These are phyloP conservation scores for Kuschelorhynchus macadamiae DNA, from an alignment of 2,888 invertebrate genomes.

Conservation along the genomic window DNA sequence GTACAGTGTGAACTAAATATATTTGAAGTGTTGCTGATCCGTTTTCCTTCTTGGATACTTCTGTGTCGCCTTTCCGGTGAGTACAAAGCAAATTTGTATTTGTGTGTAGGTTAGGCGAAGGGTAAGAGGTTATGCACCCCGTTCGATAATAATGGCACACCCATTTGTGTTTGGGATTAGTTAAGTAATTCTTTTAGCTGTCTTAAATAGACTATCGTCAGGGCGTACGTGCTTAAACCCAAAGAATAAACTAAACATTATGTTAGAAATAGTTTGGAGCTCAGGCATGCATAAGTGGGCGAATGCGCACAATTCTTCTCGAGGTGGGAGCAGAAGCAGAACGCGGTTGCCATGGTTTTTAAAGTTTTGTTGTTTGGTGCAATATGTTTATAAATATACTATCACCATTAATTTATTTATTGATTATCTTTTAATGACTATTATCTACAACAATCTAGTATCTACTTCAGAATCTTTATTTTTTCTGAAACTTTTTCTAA, in stretches of 20 bases:
- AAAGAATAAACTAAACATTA: constrained; percentile 24
- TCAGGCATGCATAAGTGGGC: constrained; percentile 20
- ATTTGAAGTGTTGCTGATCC: constrained; percentile 58
- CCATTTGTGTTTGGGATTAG: constrained; percentile 51
- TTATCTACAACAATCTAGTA: too few relatives aligned
- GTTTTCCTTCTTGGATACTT: constrained; percentile 54
- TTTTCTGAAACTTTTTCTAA: too few relatives aligned
- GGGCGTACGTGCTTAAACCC: constrained; percentile 5
- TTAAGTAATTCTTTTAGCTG: constrained; percentile 1
- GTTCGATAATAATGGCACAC: constrained; percentile 60
- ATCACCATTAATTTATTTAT: too few relatives aligned
- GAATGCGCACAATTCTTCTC: constrained; percentile 23
- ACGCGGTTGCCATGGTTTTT: constrained; percentile 33
- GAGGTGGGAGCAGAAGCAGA: constrained; percentile 6
- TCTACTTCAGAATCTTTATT: too few relatives aligned
- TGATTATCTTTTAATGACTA: too few relatives aligned
- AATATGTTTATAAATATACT: constrained; percentile 1
- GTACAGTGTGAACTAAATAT: constrained; percentile 63
- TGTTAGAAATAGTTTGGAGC: constrained; percentile 18
- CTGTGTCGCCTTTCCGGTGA: constrained; percentile 59
- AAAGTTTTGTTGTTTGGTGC: constrained; percentile 14
- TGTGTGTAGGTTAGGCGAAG: constrained; percentile 65
- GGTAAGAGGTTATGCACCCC: constrained; percentile 66
- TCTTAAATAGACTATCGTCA: not conserved
- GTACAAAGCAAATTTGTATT: constrained; percentile 31